Evolutionary conservation across 2,888 invertebrate species (phyloP).

Genomic region (Cataglyphis albicans): DNA sequence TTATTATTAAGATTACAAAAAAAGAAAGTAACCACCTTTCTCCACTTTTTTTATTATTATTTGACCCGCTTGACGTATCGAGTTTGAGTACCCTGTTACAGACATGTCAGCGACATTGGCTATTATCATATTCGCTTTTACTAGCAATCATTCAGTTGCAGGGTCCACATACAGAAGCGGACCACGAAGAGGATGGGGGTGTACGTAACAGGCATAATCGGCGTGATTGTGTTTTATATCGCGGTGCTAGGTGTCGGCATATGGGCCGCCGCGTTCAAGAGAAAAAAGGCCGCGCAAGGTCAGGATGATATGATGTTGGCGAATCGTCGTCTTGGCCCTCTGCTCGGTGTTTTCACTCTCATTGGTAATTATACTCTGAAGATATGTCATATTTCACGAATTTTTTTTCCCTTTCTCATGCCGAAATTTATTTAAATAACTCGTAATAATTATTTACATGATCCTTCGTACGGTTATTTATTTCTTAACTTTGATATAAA

Average conservation of each 20-base stretch:
- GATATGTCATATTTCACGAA: background rate
- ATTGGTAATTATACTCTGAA: conserved; percentile 87
- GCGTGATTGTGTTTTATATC: conserved; percentile 90
- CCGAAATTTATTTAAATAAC: too few species aligned
- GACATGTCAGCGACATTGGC: background rate
- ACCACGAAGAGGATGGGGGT: conserved; percentile 81
- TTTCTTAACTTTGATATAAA: too few species aligned
- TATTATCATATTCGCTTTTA: conserved; percentile 5
- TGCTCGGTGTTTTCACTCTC: conserved; percentile 91
- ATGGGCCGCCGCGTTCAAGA: conserved; percentile 86
- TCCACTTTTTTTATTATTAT: background rate
- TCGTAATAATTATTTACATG: too few species aligned
- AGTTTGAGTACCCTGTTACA: background rate
- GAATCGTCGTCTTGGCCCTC: conserved; percentile 89
- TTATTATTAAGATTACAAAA: too few species aligned
- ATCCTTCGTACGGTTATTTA: too few species aligned
- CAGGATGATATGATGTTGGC: conserved; percentile 91
- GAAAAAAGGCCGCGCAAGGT: conserved; percentile 87
- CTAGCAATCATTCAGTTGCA: conserved; percentile 56
- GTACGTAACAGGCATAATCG: conserved; percentile 88
- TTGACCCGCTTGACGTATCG: background rate
- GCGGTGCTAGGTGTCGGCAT: conserved; percentile 89
- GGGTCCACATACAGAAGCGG: conserved; percentile 51
- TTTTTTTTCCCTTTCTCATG: too few species aligned
- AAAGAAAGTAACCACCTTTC: too few species aligned